Percentiles rank a stretch among this genome's conserved stretches.
Evolutionary conservation across 2,113 vertebrate species (phyloP).

Genomic region (Poeciliopsis occidentalis): DNA sequence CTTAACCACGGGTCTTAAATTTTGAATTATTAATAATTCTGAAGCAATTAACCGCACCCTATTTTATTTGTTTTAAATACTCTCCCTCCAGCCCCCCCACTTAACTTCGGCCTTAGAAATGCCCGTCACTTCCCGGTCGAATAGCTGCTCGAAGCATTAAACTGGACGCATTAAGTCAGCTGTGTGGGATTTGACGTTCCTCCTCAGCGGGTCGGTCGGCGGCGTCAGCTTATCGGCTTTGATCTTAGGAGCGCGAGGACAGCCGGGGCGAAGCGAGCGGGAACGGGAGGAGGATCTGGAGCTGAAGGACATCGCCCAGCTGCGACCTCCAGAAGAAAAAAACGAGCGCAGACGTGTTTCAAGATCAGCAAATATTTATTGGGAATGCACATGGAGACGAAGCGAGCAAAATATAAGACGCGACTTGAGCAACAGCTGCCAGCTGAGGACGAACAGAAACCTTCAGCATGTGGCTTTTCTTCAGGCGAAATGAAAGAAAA

Average conservation of each 20-base stretch:
- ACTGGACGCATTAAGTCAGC: constrained; percentile 62
- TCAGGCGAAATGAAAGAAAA: not conserved
- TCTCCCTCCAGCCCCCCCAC: accelerated
- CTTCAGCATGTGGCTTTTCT: not conserved
- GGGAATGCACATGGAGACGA: constrained; percentile 21
- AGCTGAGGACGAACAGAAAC: not conserved
- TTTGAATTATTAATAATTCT: too few species aligned
- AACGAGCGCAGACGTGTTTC: too few species aligned
- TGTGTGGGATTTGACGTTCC: constrained; percentile 54
- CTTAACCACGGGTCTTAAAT: too few species aligned
- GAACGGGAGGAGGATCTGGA: constrained; percentile 7
- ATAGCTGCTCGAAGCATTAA: too few species aligned
- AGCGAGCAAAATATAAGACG: not conserved
- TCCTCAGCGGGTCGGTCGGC: constrained; percentile 24
- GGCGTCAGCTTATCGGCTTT: constrained; percentile 51
- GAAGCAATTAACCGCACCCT: too few species aligned
- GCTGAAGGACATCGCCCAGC: too few species aligned
- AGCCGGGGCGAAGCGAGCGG: constrained; percentile 9
- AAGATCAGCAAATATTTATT: constrained; percentile 36
- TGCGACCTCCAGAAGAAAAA: not conserved
- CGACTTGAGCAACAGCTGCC: not conserved
- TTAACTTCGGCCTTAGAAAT: too few species aligned
- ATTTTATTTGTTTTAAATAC: too few species aligned
- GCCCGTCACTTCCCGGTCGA: too few species aligned
- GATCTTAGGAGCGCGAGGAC: constrained; percentile 51